Conservation (phyloP, 1,140 invertebrate genomes). For the Chionoecetes opilio region DNA sequence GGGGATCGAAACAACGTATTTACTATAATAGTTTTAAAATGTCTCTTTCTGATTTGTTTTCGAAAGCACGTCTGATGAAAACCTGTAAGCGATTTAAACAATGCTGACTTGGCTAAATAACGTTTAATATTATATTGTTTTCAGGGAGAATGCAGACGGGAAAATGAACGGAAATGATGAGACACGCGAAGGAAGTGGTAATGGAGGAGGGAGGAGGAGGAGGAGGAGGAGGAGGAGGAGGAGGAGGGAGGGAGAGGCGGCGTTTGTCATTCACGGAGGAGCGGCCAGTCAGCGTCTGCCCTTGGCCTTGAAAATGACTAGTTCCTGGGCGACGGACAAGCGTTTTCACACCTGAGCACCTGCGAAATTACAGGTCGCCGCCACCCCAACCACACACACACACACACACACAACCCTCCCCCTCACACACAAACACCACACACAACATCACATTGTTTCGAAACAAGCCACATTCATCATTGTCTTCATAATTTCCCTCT, state of each 20-base stretch:
- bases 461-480: not conserved
- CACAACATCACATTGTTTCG: no score
- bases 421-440: not conserved
- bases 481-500: not conserved
- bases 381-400: not conserved
- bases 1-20: no score
- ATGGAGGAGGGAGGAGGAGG: not conserved
- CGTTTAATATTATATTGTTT: no score
- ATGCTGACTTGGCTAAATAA: no score
- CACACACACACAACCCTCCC: not conserved
- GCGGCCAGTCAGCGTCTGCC: not conserved
- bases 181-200: not conserved
- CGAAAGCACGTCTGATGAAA: no score
- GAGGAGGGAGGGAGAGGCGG: not conserved
- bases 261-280: slow-evolving; percentile 18
- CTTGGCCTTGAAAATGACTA: slow-evolving; percentile 54
- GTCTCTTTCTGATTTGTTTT: no score
- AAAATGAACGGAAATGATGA: not conserved
- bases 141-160: not conserved
- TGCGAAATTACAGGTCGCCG: slow-evolving; percentile 50
- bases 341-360: slow-evolving; percentile 71
- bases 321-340: slow-evolving; percentile 47
- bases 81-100: no score
- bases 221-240: slow-evolving; percentile 21
- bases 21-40: no score